Evolutionary conservation across 2,797 vertebrate genomes (phyloP), one percentile per base, ranked within the genome.

Genomic region (Microctenopoma stevenorrisi): DNA sequence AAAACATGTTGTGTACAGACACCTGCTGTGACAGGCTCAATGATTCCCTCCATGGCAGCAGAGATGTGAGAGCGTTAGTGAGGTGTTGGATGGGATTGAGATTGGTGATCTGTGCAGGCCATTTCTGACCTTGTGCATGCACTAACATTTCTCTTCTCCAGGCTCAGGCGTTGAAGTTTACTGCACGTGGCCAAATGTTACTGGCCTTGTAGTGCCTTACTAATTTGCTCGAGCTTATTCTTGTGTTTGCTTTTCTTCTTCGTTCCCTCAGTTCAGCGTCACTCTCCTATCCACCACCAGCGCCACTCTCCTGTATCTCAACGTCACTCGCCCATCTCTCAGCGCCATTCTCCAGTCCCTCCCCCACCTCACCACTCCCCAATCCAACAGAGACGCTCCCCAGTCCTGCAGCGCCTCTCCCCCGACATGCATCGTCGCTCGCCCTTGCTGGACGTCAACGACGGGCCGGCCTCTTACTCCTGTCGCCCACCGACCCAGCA

Each of bases 401-500:
- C 95, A 0, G 94, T 94, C 1, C 90, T 93, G 0, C 94, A 95
- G 84, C 95, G 94, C 46, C 95, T 96, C 63, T 96, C 95, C 30
- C 92, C 96, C 0, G 90, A 96, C 91, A 92, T 94, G 85, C 94
- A 95, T 53, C 95, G 95, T 64, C 95, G 96, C 54, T 94, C 93
- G 0, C 95, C 96, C 11, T 83, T 94, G 16, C 90, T 95, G 7
- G 94, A 95, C 1, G 90, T 96, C 63, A 92, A 90, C 74, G 47
- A 94, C 15, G 92, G 93, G 2, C 91, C 95, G 2, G 96, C 96
- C 59, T 94, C 95, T 50, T 95, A 92, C 81, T 96, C 97, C 44
- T 92, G 95, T 89, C 95, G 97, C 44, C 96, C 96, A 0, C 89
- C 96, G 22, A 96, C 93, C 76, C 96, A 97, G 64, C 96, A 96